These are phyloP conservation scores for Chrysopilus asiliformis DNA, from an alignment of 2,888 invertebrate species.

Conservation along the genomic window DNA sequence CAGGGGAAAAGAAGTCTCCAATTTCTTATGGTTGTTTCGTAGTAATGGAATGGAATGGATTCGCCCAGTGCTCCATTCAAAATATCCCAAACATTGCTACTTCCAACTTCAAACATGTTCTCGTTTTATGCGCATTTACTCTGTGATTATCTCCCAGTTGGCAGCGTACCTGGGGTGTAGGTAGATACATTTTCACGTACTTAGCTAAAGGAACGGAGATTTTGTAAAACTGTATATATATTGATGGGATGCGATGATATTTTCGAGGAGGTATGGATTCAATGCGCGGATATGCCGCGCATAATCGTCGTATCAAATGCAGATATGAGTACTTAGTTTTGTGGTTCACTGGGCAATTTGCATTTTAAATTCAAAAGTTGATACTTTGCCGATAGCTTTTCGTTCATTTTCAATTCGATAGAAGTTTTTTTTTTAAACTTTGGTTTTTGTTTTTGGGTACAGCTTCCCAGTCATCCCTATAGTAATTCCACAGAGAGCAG, in stretches of 20 bases:
- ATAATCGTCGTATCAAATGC: not conserved
- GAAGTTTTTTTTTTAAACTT: no score
- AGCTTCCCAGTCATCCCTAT: no score
- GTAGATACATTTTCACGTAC: no score
- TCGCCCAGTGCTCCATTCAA: no score
- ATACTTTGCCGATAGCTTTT: not conserved
- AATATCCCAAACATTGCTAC: no score
- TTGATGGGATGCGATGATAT: not conserved
- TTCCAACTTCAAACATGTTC: constrained; percentile 2
- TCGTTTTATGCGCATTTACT: constrained; percentile 6
- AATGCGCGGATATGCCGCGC: not conserved
- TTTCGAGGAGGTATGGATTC: not conserved
- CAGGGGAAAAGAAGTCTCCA: not conserved
- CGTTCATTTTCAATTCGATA: not conserved
- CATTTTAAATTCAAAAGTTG: constrained; percentile 7
- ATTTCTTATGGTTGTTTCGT: no score
- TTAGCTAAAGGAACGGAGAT: no score
- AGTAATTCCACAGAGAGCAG: no score
- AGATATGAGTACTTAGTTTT: constrained; percentile 1
- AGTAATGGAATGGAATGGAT: no score
- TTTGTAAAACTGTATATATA: no score
- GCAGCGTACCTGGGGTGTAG: no score
- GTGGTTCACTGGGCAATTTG: constrained; percentile 5
- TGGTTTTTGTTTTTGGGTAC: no score
- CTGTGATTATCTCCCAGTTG: constrained; percentile 4